These are phyloP conservation scores for Actias luna DNA, from an alignment of 2,888 invertebrate species.

Conservation along the genomic window DNA sequence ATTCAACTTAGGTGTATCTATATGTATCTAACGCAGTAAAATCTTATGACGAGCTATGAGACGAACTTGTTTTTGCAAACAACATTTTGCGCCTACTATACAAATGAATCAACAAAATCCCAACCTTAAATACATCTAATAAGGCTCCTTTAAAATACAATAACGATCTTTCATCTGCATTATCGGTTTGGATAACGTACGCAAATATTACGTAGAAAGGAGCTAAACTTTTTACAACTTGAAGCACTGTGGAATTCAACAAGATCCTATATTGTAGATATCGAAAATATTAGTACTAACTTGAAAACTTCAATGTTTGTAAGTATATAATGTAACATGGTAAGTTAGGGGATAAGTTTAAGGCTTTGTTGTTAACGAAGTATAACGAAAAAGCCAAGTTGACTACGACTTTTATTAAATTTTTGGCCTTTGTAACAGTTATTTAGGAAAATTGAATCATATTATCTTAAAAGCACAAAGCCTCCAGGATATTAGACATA, in stretches of 20 bases:
- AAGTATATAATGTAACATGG: constrained; percentile 4
- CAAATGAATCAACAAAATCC: constrained; percentile 23
- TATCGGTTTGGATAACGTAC: constrained; percentile 39
- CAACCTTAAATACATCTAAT: constrained; percentile 26
- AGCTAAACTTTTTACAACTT: constrained; percentile 74
- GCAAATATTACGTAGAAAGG: constrained; percentile 63
- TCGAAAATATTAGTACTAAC: constrained; percentile 49
- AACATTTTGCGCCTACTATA: constrained; percentile 27
- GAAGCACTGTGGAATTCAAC: constrained; percentile 69
- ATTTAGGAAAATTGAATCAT: not conserved
- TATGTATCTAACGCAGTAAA: constrained; percentile 57
- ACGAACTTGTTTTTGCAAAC: constrained; percentile 52
- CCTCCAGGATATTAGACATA: not conserved
- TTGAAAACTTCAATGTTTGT: constrained; percentile 39
- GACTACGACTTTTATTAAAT: not conserved
- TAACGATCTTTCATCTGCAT: constrained; percentile 23
- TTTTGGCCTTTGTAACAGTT: not conserved
- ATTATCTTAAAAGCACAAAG: not conserved
- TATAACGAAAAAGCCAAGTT: not conserved
- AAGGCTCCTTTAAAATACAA: constrained; percentile 23
- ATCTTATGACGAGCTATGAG: constrained; percentile 72
- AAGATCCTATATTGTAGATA: constrained; percentile 62
- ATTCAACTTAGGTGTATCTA: constrained; percentile 45
- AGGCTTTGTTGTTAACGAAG: not conserved
- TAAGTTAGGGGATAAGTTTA: constrained; percentile 4